A percentile compares a stretch with the other conserved stretches of the same genome.
Conservation (phyloP, 2,888 invertebrate species). For the Drosophila austrosaltans region DNA sequence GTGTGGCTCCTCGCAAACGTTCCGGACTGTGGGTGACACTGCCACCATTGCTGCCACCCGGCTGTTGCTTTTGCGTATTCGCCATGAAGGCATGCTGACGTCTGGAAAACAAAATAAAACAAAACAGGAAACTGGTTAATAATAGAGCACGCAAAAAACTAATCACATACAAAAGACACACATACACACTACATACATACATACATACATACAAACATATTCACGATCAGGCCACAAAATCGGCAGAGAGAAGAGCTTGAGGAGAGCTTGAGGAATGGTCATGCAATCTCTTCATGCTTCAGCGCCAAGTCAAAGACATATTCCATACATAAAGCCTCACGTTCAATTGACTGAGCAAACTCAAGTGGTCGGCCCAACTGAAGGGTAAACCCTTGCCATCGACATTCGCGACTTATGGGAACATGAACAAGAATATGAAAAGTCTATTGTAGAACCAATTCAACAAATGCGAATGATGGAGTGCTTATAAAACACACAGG, state of each 20-base stretch:
- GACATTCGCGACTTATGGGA: constrained; percentile 28
- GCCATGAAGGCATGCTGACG: constrained; percentile 86
- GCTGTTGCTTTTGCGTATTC: constrained; percentile 71
- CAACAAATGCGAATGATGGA: constrained; percentile 16
- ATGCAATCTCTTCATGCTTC: constrained; percentile 71
- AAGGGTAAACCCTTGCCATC: constrained; percentile 19
- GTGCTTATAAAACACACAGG: constrained; percentile 30
- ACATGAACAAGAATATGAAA: constrained; percentile 21
- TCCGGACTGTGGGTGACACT: constrained; percentile 83
- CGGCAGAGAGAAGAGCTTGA: neutral
- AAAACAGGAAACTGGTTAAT: constrained; percentile 57
- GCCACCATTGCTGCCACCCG: constrained; percentile 62
- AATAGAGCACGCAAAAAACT: constrained; percentile 65
- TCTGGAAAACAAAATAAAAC: constrained; percentile 83
- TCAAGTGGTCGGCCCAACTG: constrained; percentile 52
- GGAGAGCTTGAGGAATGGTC: constrained; percentile 41
- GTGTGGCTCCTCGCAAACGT: constrained; percentile 84
- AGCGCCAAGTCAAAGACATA: constrained; percentile 50
- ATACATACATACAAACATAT: neutral
- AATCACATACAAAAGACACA: constrained; percentile 50
- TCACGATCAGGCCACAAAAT: neutral
- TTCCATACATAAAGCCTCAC: constrained; percentile 12
- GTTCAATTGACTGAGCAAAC: constrained; percentile 69
- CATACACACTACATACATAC: constrained; percentile 2
- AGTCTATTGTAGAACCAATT: constrained; percentile 1